Base-by-base conservation (phyloP, 64 coral and sea anemone genomes). In the Stichodactyla mertensii region DNA sequence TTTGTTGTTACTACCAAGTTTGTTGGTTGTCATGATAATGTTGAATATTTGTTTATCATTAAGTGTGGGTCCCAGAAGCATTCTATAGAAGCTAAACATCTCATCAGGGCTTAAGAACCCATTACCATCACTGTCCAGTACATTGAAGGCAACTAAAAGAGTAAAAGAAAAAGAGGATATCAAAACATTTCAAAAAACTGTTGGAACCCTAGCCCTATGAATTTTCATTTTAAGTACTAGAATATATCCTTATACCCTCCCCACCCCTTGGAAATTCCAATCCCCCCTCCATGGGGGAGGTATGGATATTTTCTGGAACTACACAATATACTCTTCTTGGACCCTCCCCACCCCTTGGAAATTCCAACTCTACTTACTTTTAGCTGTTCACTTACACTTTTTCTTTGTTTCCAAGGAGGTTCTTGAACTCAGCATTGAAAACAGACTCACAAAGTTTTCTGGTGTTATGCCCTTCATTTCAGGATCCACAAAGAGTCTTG, bases 1-100 rank as follows among this genome's bases (percentile, higher is more conserved):
- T 87, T 92, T 56, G 23, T 83, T 52, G 23, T 52, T 54, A 55
- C 62, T 26, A 87, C 59, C 82, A 55, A 24, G 59, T n/a, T 36
- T 61, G 16, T 55, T 87, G 59, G 58, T 83, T 83, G 78, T 77
- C 86, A 87, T 92, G 83, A 52, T 24, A 12, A 80, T 67, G 14
- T 57, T 51, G 9, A 92, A 52, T 16, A 92, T 51, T 71, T 87
- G 57, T 56, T 92, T 85, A 87, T 92, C 90, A 67, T 77, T 82
- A 4, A 83, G 55, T 56, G 52, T 9, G 19, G 90, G 85, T 16
- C 90, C 90, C 82, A 80, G 79, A 1, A 92, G 77, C 59, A 87
- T 87, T 86, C 90, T 80, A 23, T 87, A 87, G 61, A 92, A 92
- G 78, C 85, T 87, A 74, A 92, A 92, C 58, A 92, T 7, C 79